Evolutionary conservation across 1,140 invertebrate genomes (phyloP).

Genomic region (Lineus longissimus): DNA sequence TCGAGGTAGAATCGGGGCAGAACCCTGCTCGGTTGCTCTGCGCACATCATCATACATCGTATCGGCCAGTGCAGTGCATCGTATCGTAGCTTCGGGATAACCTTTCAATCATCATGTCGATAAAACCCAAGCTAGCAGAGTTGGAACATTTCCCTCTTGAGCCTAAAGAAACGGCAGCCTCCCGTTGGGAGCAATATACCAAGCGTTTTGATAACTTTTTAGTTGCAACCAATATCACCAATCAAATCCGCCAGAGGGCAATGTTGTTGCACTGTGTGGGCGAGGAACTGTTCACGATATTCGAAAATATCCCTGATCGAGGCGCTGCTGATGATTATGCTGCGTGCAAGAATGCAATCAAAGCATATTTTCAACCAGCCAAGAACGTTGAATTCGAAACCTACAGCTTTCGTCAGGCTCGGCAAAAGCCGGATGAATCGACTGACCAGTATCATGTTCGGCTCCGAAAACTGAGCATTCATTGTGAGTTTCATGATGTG

Average conservation of each 20-base stretch:
- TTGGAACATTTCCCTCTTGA: background rate
- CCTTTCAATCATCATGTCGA: no score
- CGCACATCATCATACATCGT: no score
- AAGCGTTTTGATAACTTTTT: slow-evolving; percentile 3
- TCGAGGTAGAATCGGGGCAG: no score
- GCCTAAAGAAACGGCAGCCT: background rate
- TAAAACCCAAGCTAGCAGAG: no score
- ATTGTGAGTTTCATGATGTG: background rate
- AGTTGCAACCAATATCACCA: background rate
- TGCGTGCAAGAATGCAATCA: background rate
- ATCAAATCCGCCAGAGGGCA: background rate
- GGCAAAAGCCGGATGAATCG: background rate
- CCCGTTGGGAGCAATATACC: slow-evolving; percentile 1
- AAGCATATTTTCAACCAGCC: background rate
- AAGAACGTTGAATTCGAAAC: background rate
- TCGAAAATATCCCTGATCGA: background rate
- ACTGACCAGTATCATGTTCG: background rate
- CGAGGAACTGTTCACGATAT: background rate
- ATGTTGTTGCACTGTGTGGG: background rate
- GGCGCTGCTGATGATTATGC: background rate
- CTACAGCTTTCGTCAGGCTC: background rate
- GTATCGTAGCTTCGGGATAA: no score
- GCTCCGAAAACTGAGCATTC: background rate
- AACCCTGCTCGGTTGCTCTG: no score
- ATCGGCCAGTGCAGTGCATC: no score